Evolutionary conservation across 2,888 invertebrate species (phyloP).

Genomic region (Muscina levida): DNA sequence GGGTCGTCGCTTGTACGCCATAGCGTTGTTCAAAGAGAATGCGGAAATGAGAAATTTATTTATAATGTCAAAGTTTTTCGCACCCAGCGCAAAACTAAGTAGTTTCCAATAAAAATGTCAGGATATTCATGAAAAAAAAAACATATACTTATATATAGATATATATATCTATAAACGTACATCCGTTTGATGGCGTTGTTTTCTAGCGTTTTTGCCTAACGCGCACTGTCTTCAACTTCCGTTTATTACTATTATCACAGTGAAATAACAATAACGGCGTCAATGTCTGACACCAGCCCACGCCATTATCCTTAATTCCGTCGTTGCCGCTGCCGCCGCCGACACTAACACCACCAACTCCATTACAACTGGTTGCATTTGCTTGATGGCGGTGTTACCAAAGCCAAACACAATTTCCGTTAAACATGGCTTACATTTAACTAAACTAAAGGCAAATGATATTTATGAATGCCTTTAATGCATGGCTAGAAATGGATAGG

Average conservation of each 20-base stretch:
- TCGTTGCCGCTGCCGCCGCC: background rate
- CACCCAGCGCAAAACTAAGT: conserved; percentile 53
- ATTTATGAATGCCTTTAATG: conserved; percentile 57
- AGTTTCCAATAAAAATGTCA: conserved; percentile 70
- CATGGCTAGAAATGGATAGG: conserved; percentile 46
- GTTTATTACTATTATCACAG: conserved; percentile 34
- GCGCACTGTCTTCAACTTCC: conserved; percentile 37
- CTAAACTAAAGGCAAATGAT: conserved; percentile 33
- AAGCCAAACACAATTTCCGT: conserved; percentile 62
- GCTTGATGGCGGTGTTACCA: conserved; percentile 45
- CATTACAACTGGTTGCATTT: conserved; percentile 47
- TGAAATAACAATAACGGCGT: conserved; percentile 54
- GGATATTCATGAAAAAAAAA: conserved; percentile 60
- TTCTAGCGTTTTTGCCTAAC: conserved; percentile 38
- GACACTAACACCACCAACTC: background rate
- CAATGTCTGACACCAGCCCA: conserved; percentile 52
- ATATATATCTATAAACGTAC: no score
- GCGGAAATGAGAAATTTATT: conserved; percentile 47
- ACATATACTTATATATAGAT: no score
- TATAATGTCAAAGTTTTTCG: conserved; percentile 61
- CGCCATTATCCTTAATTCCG: background rate
- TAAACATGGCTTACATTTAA: conserved; percentile 50
- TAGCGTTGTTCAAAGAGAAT: conserved; percentile 21
- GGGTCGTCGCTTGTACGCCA: background rate
- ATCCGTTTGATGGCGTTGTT: conserved; percentile 6